Evolutionary conservation across 2,113 vertebrate genomes (phyloP), one percentile per base, ranked within the genome.

Genomic region (Pogonocichla stellata): DNA sequence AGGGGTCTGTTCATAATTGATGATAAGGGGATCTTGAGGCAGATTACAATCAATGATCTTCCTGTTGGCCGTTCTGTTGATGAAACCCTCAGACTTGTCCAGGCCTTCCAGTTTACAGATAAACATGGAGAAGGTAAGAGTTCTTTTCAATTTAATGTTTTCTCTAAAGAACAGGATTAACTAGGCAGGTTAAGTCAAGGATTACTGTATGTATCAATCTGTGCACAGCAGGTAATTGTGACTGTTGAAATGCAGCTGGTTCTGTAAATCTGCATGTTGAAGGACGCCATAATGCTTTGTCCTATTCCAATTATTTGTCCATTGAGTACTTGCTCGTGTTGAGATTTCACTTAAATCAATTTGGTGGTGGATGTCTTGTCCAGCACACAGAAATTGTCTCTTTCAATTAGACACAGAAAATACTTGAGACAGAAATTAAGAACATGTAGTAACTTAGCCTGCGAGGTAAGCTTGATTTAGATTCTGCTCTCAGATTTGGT

Each of bases 1-100:
- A 99, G 99, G 91, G 99, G 99, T 73, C 98, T 99, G 28, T 99
- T 99, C 97, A 99, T 99, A 90, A 99, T 99, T 92, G 99, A 99
- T 61, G 98, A 98, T 31, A 99, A 99, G 53, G 99, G 99, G 40
- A 98, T 99, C 84, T 98, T 99, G 97, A 98, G 99, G 51, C 99
- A 99, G 98, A 99, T 99, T 91, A 99, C 99, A 85, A 99, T 99
- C 94, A 99, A 99, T 15, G 99, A 99, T 97, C 98, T 99, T n/a
- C 99, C 99, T 61, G 99, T 99, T 53, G 99, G 99, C n/a, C 99
- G 99, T 61, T 99, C 98, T 40, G 98, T 99, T 65, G 99, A 99
- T 62, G 99, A 99, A 97, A 99, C 98, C 17, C 96, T 99, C 89
- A 98, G 99, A 82, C 97, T 99, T 93, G 99, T 99, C 80, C 99